Base-by-base conservation (phyloP, 2,797 vertebrate genomes). In the Gila robusta region DNA sequence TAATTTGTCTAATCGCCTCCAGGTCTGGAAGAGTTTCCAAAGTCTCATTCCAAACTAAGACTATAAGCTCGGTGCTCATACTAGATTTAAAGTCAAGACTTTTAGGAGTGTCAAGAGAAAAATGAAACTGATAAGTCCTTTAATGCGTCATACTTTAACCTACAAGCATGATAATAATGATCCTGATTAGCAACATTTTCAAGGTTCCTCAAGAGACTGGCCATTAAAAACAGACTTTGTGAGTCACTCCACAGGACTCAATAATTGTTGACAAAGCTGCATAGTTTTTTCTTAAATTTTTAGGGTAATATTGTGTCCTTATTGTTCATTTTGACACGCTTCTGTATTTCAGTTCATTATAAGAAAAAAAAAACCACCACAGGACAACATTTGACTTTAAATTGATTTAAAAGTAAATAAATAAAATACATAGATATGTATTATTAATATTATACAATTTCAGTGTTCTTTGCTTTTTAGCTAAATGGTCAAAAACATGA, bases 361-460 rank as follows among this genome's bases (percentile, higher is more conserved):
- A n/a, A 79, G 37, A 37, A 64, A 59, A 39, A n/a, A 64, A 41
- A 26, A 62, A 32, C 32, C 28, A 16, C 17, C 41, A 69, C 79
- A 66, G 26, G 62, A 23, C 44, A 69, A 81, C 21, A 64, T 79
- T 64, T 21, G 37, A 79, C n/a, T 79, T 79, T 28, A 17, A 79
- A 44, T 4, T 44, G 2, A 64, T 41, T 19, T 10, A 4, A 21
- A 44, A 54, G 19, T 21, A 44, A 19, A 41, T 41, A 37, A 37
- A 59, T 26, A 59, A 59, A 59, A 4, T 28, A 62, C 12, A 39
- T 44, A 9, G n/a, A 44, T 59, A 35, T 69, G 28, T 14, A 16
- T 26, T 28, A 64, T 28, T 64, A 14, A 32, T 32, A 37, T 76
- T 76, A 37, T 37, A 77, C 52, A 56, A n/a, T 37, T 49, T 76